These are phyloP conservation scores for Junco hyemalis DNA, from an alignment of 2,113 vertebrate species.

Conservation along the genomic window DNA sequence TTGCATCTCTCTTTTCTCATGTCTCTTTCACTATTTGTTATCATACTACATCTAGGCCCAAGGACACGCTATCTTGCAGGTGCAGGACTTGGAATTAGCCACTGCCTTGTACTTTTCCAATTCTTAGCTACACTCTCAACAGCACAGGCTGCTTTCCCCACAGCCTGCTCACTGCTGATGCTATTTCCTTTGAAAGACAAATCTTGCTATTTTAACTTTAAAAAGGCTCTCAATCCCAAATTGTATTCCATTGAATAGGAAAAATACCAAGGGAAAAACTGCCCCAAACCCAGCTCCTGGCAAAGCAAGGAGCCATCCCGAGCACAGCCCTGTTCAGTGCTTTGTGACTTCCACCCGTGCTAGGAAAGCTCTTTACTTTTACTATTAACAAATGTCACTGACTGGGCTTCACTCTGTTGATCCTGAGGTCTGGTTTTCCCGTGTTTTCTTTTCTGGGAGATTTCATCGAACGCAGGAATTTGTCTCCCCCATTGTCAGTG, in stretches of 20 bases:
- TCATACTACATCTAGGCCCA: no score
- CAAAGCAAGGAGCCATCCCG: background rate
- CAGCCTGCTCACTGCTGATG: fast-evolving
- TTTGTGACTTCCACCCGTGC: background rate
- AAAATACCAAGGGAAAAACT: background rate
- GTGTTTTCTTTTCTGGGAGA: background rate
- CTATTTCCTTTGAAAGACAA: background rate
- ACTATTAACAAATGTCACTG: background rate
- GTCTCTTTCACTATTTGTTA: no score
- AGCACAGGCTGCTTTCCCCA: fast-evolving
- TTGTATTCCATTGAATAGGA: fast-evolving
- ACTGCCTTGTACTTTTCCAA: no score
- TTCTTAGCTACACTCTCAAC: no score
- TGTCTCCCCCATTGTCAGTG: background rate
- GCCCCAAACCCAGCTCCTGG: background rate
- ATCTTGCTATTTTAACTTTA: background rate
- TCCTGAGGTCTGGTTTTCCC: background rate
- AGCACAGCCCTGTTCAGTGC: fast-evolving
- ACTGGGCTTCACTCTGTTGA: background rate
- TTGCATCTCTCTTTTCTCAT: no score
- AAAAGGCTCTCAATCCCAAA: background rate
- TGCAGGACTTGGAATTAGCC: no score
- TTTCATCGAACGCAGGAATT: background rate
- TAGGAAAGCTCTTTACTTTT: background rate
- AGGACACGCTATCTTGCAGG: no score